A percentile compares a stretch with the other conserved stretches of the same genome.
These are phyloP conservation scores for Nephrocerus scutellatus DNA, from an alignment of 2,888 invertebrate genomes.

Conservation along the genomic window DNA sequence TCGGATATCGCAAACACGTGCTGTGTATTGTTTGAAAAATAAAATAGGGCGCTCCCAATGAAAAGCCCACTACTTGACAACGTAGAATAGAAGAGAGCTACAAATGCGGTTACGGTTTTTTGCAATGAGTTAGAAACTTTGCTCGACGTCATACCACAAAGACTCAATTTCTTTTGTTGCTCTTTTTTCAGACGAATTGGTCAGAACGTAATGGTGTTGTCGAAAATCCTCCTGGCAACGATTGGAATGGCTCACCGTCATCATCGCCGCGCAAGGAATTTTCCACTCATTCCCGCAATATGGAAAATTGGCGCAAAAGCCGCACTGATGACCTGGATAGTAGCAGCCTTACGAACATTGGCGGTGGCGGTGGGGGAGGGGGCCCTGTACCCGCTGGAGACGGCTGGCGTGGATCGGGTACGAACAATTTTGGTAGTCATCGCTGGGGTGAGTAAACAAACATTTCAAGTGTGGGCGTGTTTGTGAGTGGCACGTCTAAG, in stretches of 20 bases:
- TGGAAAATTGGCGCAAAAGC: slow-evolving; percentile 45
- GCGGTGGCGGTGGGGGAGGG: slow-evolving; percentile 33
- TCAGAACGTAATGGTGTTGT: slow-evolving; percentile 40
- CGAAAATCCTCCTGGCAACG: slow-evolving; percentile 24
- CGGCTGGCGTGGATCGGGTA: slow-evolving; percentile 25
- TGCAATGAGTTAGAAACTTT: too few species aligned
- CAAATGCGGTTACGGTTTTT: too few species aligned
- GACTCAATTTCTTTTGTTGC: too few species aligned
- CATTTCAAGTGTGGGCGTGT: not conserved
- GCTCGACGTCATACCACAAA: too few species aligned
- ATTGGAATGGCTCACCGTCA: slow-evolving; percentile 42
- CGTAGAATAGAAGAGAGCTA: too few species aligned
- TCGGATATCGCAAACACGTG: too few species aligned
- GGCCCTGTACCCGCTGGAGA: slow-evolving; percentile 17
- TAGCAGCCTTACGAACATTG: slow-evolving; percentile 17
- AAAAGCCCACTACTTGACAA: too few species aligned
- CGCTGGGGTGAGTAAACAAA: slow-evolving; percentile 37
- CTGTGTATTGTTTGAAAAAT: too few species aligned
- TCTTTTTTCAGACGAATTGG: too few species aligned
- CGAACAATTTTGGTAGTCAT: slow-evolving; percentile 26
- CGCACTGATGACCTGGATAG: slow-evolving; percentile 42
- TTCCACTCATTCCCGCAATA: slow-evolving; percentile 35
- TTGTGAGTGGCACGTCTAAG: slow-evolving; percentile 6
- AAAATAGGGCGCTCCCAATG: too few species aligned
- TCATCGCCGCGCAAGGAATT: slow-evolving; percentile 46